Percentiles rank a stretch among this genome's conserved stretches.
phyloP scores from a whole-genome alignment of 2,888 invertebrate genomes.

The Melikaiella ostensackeni region DNA sequence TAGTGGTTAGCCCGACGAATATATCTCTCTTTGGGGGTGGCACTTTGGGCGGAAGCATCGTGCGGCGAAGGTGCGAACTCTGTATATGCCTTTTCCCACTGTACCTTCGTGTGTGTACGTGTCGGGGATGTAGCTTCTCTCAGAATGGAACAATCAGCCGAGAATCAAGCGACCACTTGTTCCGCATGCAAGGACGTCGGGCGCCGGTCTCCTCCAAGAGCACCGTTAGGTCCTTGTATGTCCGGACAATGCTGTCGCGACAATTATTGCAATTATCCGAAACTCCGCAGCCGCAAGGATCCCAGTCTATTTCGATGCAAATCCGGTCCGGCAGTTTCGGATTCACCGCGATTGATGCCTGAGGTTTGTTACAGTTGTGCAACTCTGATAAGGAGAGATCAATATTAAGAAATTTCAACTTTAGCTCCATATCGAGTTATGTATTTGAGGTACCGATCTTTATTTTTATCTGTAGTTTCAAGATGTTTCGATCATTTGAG shows the following conservation, averaged over 20 bases:
- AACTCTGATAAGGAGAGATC: neutral
- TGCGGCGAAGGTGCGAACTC: slow-evolving; percentile 50
- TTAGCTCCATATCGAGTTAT: neutral
- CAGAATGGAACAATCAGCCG: slow-evolving; percentile 76
- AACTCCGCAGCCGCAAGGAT: slow-evolving; percentile 45
- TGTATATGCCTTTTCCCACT: slow-evolving; percentile 51
- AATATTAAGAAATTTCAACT: neutral
- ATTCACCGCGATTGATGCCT: neutral
- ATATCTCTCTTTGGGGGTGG: slow-evolving; percentile 23
- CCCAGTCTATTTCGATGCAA: slow-evolving; percentile 68
- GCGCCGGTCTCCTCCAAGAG: slow-evolving; percentile 66
- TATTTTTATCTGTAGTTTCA: neutral
- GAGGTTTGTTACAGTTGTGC: neutral
- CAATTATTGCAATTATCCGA: slow-evolving; percentile 75
- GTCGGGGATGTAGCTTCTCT: slow-evolving; percentile 64
- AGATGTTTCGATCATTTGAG: too few relatives aligned
- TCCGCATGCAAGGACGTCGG: slow-evolving; percentile 66
- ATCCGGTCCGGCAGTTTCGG: slow-evolving; percentile 51
- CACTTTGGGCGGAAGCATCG: slow-evolving; percentile 51
- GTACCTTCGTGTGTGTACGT: slow-evolving; percentile 44
- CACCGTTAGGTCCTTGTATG: slow-evolving; percentile 53
- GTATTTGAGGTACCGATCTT: neutral
- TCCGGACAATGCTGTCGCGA: slow-evolving; percentile 68
- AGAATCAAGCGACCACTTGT: slow-evolving; percentile 77
- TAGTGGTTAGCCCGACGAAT: slow-evolving; percentile 45